Conservation (phyloP, 2,113 vertebrate genomes). For the Hepsetus odoe region DNA sequence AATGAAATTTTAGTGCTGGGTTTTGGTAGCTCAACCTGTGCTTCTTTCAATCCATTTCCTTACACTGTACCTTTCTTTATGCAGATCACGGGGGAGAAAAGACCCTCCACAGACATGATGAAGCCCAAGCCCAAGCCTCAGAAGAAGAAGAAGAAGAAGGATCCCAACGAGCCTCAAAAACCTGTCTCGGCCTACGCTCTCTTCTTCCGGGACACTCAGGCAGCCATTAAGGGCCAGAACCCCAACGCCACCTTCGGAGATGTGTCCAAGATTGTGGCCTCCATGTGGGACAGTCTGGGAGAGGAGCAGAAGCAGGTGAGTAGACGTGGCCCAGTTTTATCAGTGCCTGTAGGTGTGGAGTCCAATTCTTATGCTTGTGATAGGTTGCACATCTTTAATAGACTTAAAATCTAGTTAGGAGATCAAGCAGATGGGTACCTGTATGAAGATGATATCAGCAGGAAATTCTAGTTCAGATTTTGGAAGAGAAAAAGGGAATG, state of each 20-base stretch:
- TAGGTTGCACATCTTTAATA: not conserved
- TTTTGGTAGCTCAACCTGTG: not conserved
- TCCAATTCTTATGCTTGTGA: not conserved
- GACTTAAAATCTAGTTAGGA: no score
- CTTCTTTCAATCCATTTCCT: not conserved
- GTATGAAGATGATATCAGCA: no score
- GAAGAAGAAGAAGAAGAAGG: conserved; percentile 99
- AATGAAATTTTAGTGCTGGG: not conserved
- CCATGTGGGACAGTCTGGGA: conserved; percentile 97
- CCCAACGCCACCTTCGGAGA: conserved; percentile 97
- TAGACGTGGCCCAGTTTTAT: conserved; percentile 25
- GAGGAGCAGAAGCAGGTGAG: conserved; percentile 97
- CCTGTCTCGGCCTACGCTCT: conserved; percentile 96
- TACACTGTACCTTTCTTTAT: conserved; percentile 14
- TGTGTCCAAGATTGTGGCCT: conserved; percentile 96
- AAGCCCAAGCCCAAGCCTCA: conserved; percentile 97
- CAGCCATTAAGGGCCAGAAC: conserved; percentile 96
- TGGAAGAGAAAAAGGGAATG: no score
- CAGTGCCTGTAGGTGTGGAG: not conserved
- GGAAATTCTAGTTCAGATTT: no score
- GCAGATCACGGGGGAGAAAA: conserved; percentile 91
- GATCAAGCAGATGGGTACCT: no score
- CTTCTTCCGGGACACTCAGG: conserved; percentile 98
- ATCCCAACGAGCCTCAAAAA: conserved; percentile 96
- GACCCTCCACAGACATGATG: conserved; percentile 90